Base-by-base conservation (phyloP, 2,888 invertebrate species). In the Eilema sororculum region DNA sequence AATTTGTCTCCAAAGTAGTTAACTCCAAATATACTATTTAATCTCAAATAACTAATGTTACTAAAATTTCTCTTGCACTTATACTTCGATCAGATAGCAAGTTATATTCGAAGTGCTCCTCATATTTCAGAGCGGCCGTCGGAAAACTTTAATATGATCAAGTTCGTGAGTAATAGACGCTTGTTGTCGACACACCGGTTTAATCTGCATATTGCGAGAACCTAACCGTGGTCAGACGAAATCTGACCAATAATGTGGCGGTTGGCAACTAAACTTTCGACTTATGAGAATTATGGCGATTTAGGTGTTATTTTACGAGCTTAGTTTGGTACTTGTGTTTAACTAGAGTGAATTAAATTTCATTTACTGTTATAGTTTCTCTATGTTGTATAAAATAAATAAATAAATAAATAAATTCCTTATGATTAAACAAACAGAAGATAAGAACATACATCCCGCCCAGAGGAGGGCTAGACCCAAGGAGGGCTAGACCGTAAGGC, bases 131-230 rank as follows among this genome's bases (percentile, higher is more conserved):
- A 74, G 75, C 73, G 71, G 78, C 76, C 77, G 82, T 78, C 77
- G 80, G 82, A 85, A 88, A 92, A 91, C 87, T 92, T 91, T 89
- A 89, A 89, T 86, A 87, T 85, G 84, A 84, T 87, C 86, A 88
- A 92, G 86, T 91, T 91, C 87, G 81, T 87, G 87, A 89, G 89
- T 89, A 89, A 91, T 90, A 89, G 90, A 85, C 81, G 85, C 89
- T 86, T 86, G 88, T 85, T 86, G 86, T 81, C 83, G 81, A 86
- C 86, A 84, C 74, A 65, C 82, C 79, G 82, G 84, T 82, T 86
- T 88, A 87, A 91, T 91, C 88, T 86, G 84, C 79, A 80, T 72
- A 62, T 41, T 57, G 67, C 80, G 59, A 87, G 87, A 89, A 89
- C 86, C 87, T 86, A 84, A 85, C 84, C 81, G 67, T 33, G 37